Conservation (phyloP, 2,113 vertebrate genomes). For the Trachemys scripta region DNA sequence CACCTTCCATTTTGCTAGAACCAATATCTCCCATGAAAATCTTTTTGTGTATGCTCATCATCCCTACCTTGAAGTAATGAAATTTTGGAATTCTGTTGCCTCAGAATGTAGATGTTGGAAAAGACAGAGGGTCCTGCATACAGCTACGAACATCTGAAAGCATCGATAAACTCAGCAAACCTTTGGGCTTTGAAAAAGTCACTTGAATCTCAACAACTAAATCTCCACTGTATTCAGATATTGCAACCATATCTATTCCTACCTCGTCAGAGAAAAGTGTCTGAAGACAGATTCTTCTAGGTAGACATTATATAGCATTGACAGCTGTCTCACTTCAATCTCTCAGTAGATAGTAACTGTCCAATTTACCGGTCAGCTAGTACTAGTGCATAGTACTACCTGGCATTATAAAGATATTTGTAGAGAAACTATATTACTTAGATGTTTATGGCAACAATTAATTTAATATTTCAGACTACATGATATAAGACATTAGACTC, state of each 20-base stretch:
- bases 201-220: neutral
- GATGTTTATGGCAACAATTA: neutral
- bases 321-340: neutral
- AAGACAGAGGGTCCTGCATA: neutral
- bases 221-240: neutral
- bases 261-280: fast-evolving
- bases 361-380: neutral
- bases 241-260: neutral
- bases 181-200: neutral
- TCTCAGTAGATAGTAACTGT: fast-evolving
- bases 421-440: fast-evolving
- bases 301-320: neutral
- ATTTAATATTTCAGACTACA: neutral
- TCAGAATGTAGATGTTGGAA: neutral
- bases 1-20: neutral
- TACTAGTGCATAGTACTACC: neutral
- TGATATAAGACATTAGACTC: fast-evolving
- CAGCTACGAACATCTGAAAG: neutral
- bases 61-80: neutral
- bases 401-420: neutral
- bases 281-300: neutral
- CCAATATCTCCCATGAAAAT: neutral
- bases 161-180: neutral
- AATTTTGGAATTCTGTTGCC: neutral
- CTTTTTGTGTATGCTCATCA: neutral